Conservation (phyloP, 2,113 vertebrate species). For the Anseranas semipalmata region DNA sequence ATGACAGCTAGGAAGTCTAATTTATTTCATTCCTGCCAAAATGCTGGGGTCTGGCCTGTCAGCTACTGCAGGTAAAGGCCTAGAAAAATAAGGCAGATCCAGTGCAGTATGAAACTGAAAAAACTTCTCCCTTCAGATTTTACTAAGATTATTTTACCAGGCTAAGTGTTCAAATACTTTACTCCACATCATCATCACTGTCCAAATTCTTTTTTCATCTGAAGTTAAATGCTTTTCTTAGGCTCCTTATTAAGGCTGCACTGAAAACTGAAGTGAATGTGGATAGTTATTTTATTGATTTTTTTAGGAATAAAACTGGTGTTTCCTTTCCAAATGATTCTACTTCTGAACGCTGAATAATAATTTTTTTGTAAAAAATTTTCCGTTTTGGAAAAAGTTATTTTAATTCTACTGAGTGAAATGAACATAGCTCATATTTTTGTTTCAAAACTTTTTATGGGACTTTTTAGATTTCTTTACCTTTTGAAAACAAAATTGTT, state of each 20-base stretch:
- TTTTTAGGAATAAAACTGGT: background rate
- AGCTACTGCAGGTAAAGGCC: background rate
- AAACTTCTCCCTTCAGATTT: background rate
- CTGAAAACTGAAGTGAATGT: background rate
- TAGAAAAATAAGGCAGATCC: background rate
- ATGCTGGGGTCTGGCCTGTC: background rate
- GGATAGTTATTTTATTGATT: background rate
- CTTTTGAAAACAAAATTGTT: background rate
- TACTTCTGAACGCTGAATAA: background rate
- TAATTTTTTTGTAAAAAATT: background rate
- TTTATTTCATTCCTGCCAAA: background rate
- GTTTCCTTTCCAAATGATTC: background rate
- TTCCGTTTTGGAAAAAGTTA: background rate
- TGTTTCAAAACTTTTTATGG: background rate
- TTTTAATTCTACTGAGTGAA: background rate
- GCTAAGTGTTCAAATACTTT: background rate
- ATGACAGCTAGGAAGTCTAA: background rate
- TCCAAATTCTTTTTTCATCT: background rate
- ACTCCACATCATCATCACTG: background rate
- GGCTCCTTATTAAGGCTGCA: background rate
- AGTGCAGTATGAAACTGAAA: background rate
- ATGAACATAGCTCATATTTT: background rate
- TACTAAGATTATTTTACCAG: background rate
- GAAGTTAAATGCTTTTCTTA: background rate
- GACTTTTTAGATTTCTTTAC: background rate